phyloP scores from a whole-genome alignment of 2,113 vertebrate genomes.

The Ardeotis arabs region DNA sequence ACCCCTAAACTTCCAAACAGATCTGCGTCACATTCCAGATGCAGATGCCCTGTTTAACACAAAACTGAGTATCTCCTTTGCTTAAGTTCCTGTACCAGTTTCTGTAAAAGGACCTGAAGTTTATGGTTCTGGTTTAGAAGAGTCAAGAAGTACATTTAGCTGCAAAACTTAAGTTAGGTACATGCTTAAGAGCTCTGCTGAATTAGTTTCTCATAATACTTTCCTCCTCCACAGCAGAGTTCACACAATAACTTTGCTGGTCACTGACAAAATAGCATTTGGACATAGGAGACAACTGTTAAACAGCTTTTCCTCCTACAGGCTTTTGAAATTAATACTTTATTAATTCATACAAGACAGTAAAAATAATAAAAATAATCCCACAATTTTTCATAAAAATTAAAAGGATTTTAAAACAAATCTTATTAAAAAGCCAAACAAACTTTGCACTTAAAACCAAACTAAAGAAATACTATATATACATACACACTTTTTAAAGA shows the following conservation, averaged over 20 bases:
- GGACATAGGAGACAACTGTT: neutral
- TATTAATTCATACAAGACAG: constrained; percentile 57
- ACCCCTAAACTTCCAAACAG: neutral
- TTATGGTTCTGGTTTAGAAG: neutral
- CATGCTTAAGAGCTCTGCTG: neutral
- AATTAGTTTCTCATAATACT: neutral
- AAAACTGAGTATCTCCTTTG: neutral
- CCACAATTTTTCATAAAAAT: constrained; percentile 39
- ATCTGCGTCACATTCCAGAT: neutral
- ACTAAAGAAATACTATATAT: neutral
- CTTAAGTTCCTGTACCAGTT: neutral
- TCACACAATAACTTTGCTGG: neutral
- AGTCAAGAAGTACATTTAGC: neutral
- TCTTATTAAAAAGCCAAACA: constrained; percentile 37
- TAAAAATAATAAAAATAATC: constrained; percentile 52
- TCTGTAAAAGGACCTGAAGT: neutral
- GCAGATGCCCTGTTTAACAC: neutral
- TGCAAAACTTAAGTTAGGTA: neutral
- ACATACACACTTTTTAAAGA: neutral
- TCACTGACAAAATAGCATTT: neutral
- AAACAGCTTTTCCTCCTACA: neutral
- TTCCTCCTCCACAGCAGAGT: neutral
- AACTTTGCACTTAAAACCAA: constrained; percentile 45
- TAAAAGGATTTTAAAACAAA: constrained; percentile 23
- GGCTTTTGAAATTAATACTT: constrained; percentile 52